phyloP scores from a whole-genome alignment of 2,888 invertebrate genomes.

The Apomyelois bistriatella region DNA sequence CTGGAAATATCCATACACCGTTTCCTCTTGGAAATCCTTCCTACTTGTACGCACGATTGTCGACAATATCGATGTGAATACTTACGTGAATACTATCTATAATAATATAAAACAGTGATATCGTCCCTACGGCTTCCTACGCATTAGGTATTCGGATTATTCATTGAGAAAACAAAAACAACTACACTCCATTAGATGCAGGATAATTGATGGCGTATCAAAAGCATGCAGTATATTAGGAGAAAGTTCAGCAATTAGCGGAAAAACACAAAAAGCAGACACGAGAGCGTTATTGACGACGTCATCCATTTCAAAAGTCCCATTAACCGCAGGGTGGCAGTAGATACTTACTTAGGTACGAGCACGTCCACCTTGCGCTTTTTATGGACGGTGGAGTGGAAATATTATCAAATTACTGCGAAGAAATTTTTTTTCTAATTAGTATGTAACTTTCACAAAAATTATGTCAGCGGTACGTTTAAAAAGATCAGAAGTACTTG shows the following conservation, averaged over 20 bases:
- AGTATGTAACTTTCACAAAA: not conserved
- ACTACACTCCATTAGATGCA: slow-evolving; percentile 29
- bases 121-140: slow-evolving; percentile 18
- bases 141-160: slow-evolving; percentile 25
- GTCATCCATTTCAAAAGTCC: slow-evolving; percentile 52
- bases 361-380: not conserved
- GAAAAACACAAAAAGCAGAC: slow-evolving; percentile 60
- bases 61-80: slow-evolving; percentile 31
- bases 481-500: no score
- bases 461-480: no score
- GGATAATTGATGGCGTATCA: slow-evolving; percentile 52
- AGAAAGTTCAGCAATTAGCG: slow-evolving; percentile 60
- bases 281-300: slow-evolving; percentile 51
- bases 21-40: slow-evolving; percentile 45
- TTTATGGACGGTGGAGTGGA: not conserved
- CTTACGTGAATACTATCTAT: no score
- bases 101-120: no score
- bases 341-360: slow-evolving; percentile 4
- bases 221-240: slow-evolving; percentile 51
- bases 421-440: not conserved
- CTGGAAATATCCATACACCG: slow-evolving; percentile 43
- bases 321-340: slow-evolving; percentile 45
- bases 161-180: slow-evolving; percentile 31
- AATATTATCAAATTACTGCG: no score
- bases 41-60: slow-evolving; percentile 37